Evolutionary conservation across 2,888 invertebrate genomes (phyloP).

Genomic region (Chirona hameri): DNA sequence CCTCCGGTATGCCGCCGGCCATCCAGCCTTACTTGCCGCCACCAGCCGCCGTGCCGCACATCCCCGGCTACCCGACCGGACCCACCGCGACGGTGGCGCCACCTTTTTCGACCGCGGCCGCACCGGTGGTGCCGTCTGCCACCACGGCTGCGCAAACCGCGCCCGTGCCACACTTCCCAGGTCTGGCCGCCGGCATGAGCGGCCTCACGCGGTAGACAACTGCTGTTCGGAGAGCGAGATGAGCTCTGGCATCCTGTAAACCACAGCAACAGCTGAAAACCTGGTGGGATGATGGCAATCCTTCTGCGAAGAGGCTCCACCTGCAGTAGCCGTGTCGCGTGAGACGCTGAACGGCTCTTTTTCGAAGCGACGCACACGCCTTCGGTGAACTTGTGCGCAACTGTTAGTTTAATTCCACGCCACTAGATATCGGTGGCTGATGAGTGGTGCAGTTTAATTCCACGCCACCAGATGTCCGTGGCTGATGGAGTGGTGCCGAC

Average conservation of each 20-base stretch:
- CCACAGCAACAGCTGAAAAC: no score
- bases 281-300: no score
- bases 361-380: neutral
- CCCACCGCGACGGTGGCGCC: neutral
- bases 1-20: neutral
- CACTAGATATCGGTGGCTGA: no score
- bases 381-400: no score
- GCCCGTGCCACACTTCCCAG: neutral
- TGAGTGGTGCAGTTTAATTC: no score
- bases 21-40: conserved; percentile 59
- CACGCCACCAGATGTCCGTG: no score
- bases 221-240: no score
- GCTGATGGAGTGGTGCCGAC: no score
- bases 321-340: neutral
- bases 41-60: conserved; percentile 46
- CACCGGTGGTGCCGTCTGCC: neutral
- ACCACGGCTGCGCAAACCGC: neutral
- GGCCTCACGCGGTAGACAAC: neutral
- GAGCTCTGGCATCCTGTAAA: no score
- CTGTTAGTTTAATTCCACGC: no score
- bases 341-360: neutral
- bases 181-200: neutral
- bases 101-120: neutral
- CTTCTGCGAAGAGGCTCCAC: no score
- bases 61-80: conserved; percentile 1